phyloP scores from a whole-genome alignment of 1,140 invertebrate species.

The Thaumetopoea pityocampa region DNA sequence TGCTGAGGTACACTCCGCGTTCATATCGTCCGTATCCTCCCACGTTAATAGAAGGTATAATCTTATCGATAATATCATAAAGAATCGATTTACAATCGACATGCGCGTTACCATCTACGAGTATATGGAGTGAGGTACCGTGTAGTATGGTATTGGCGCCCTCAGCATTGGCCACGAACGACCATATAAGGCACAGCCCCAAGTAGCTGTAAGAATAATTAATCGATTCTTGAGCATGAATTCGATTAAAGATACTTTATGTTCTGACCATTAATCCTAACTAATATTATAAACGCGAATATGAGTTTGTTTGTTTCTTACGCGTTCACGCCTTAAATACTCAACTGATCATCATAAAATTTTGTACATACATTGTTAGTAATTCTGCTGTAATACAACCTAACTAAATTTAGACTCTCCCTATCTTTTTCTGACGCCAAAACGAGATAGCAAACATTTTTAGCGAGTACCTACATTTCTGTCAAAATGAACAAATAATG shows the following conservation, averaged over 20 bases:
- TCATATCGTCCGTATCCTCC: conserved; percentile 4
- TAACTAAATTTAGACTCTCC: no score
- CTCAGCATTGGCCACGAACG: conserved; percentile 32
- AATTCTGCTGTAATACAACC: no score
- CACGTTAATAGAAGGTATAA: conserved; percentile 12
- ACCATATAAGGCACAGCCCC: conserved; percentile 36
- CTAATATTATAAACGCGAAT: no score
- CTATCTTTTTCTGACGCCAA: no score
- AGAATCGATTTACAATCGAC: conserved; percentile 17
- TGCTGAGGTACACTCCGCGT: conserved; percentile 2
- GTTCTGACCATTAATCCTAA: no score
- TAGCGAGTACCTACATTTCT: no score
- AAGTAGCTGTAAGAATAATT: conserved; percentile 46
- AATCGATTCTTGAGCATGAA: conserved; percentile 39
- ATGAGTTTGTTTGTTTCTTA: no score
- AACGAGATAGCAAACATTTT: no score
- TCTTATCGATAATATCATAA: conserved; percentile 12
- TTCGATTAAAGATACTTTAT: conserved; percentile 41
- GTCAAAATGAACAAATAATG: no score
- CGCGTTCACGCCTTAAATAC: no score
- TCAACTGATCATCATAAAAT: conserved; percentile 51
- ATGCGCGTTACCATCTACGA: conserved; percentile 26
- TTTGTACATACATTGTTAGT: no score
- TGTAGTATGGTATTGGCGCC: conserved; percentile 28
- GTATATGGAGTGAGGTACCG: conserved; percentile 19